phyloP scores from a whole-genome alignment of 2,888 invertebrate genomes.

The Spicauda simplicius region DNA sequence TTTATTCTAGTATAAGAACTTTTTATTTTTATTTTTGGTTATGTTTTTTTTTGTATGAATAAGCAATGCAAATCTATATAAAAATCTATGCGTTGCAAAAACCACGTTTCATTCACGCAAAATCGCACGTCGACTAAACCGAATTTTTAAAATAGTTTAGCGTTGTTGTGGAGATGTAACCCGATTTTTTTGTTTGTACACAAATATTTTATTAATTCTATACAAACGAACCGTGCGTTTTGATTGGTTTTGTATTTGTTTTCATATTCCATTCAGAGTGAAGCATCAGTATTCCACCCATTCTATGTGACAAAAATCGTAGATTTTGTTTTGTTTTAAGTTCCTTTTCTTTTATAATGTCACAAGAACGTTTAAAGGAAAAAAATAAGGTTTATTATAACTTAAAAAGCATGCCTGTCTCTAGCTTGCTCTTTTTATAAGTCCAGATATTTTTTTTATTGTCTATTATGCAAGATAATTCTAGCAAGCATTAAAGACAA shows the following conservation, averaged over 20 bases:
- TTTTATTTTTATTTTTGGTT: too few relatives aligned
- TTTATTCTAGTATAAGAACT: too few relatives aligned
- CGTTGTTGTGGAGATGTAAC: constrained; percentile 31
- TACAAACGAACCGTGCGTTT: constrained; percentile 14
- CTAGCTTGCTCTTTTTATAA: too few relatives aligned
- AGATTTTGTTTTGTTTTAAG: too few relatives aligned
- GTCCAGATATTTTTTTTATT: too few relatives aligned
- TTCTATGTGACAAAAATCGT: not conserved
- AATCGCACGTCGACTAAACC: constrained; percentile 10
- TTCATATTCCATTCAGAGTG: constrained; percentile 15
- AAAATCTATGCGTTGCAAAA: not conserved
- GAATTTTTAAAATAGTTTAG: constrained; percentile 11
- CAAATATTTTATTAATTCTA: constrained; percentile 33
- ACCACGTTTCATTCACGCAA: not conserved
- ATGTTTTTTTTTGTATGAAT: too few relatives aligned
- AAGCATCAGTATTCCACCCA: not conserved
- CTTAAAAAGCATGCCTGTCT: too few relatives aligned
- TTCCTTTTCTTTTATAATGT: too few relatives aligned
- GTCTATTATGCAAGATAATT: too few relatives aligned
- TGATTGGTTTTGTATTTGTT: constrained; percentile 31
- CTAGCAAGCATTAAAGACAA: too few relatives aligned
- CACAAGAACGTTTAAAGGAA: too few relatives aligned
- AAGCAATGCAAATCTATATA: not conserved
- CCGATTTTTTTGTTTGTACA: constrained; percentile 22
- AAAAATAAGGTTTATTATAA: too few relatives aligned